These are phyloP conservation scores for Artibeus jamaicensis DNA, from an alignment of 2,797 vertebrate species.

Conservation along the genomic window DNA sequence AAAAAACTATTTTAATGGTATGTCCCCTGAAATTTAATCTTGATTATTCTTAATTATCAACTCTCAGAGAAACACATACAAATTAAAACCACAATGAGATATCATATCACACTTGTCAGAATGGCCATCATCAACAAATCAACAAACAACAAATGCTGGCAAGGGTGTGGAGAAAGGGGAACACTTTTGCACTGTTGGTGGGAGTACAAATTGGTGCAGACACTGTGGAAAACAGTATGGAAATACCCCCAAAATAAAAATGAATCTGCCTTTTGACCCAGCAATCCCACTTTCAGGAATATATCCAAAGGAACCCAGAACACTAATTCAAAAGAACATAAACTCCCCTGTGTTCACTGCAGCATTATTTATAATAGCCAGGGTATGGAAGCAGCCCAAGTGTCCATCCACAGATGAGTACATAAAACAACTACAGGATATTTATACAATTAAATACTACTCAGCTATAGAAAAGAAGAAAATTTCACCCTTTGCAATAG, in stretches of 20 bases:
- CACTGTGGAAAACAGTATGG: neutral
- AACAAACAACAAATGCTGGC: neutral
- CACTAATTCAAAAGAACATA: neutral
- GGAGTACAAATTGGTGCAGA: neutral
- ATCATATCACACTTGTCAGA: neutral
- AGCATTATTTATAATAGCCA: neutral
- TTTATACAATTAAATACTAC: neutral
- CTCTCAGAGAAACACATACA: neutral
- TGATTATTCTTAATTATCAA: neutral
- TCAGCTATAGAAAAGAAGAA: neutral
- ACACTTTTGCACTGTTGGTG: neutral
- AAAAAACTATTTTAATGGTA: constrained; percentile 1
- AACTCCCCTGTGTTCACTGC: neutral
- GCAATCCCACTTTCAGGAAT: neutral
- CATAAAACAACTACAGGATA: neutral
- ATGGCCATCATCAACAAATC: neutral
- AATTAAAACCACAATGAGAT: neutral
- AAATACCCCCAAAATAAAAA: neutral
- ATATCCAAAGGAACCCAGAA: neutral
- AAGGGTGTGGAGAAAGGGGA: neutral
- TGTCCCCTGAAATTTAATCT: neutral
- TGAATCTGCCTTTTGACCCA: neutral
- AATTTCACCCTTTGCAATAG: neutral
- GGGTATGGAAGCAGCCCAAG: neutral
- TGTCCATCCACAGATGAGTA: neutral